Evolutionary conservation across 2,797 vertebrate genomes (phyloP).

Genomic region (Falco peregrinus): DNA sequence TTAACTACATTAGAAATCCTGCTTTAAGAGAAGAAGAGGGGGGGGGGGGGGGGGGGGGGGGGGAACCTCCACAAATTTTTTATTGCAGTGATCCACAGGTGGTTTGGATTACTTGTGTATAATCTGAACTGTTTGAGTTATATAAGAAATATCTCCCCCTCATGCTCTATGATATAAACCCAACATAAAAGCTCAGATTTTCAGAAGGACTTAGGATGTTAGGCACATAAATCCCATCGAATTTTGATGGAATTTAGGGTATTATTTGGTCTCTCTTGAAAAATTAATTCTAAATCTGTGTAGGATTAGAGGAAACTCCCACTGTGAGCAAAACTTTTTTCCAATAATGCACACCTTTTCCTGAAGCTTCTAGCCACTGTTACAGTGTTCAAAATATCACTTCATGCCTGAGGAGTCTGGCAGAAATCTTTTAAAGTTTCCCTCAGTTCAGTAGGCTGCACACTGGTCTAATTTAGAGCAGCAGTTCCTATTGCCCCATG

Average conservation of each 20-base stretch:
- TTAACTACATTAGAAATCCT: neutral
- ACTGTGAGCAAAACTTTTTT: conserved; percentile 12
- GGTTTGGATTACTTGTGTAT: conserved; percentile 48
- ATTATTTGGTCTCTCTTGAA: conserved; percentile 32
- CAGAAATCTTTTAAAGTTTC: conserved; percentile 22
- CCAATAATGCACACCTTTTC: conserved; percentile 35
- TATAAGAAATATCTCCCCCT: conserved; percentile 26
- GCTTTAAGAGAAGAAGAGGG: neutral
- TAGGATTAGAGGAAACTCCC: conserved; percentile 39
- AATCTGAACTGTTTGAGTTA: conserved; percentile 9
- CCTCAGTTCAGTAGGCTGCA: neutral
- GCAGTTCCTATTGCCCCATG: conserved; percentile 7
- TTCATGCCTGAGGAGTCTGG: neutral
- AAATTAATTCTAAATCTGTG: conserved; percentile 44
- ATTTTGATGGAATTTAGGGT: conserved; percentile 53
- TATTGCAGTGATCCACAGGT: neutral
- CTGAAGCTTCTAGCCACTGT: conserved; percentile 1
- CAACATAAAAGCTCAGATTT: conserved; percentile 37
- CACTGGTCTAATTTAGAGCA: conserved; percentile 49
- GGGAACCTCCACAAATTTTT: neutral
- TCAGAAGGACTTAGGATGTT: conserved; percentile 29
- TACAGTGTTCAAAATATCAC: neutral
- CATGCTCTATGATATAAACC: neutral
- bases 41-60: rapidly evolving
- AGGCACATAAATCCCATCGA: neutral